Conservation (phyloP, 1,140 invertebrate genomes). For the Aricia agestis region DNA sequence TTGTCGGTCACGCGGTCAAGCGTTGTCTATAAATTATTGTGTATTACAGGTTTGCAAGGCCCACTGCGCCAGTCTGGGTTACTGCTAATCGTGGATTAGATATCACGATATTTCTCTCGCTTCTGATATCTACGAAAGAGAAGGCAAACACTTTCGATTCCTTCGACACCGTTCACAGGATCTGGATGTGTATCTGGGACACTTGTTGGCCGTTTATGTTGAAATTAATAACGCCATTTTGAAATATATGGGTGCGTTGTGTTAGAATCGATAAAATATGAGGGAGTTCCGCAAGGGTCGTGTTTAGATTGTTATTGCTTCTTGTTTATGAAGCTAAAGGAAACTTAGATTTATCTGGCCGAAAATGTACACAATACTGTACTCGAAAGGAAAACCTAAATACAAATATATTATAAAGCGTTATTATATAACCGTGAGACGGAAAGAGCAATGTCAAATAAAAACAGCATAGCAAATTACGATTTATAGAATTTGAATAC, state of each 20-base stretch:
- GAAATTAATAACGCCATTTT: neutral
- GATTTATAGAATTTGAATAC: slow-evolving; percentile 4
- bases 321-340: too few relatives aligned
- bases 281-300: neutral
- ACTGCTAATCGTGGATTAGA: too few relatives aligned
- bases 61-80: too few relatives aligned
- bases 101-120: too few relatives aligned
- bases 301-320: neutral
- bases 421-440: neutral
- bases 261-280: neutral
- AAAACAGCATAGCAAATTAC: neutral
- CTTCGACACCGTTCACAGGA: neutral
- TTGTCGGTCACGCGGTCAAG: slow-evolving; percentile 31
- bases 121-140: too few relatives aligned
- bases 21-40: slow-evolving; percentile 24
- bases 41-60: slow-evolving; percentile 14
- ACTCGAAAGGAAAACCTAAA: neutral
- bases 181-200: neutral
- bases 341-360: too few relatives aligned
- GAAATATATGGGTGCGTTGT: neutral
- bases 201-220: neutral
- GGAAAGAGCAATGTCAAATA: neutral
- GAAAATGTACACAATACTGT: neutral
- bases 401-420: neutral
- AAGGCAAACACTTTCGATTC: neutral